Evolutionary conservation across 2,113 vertebrate species (phyloP), one percentile per base, ranked within the genome.

Genomic region (Archocentrus centrarchus): DNA sequence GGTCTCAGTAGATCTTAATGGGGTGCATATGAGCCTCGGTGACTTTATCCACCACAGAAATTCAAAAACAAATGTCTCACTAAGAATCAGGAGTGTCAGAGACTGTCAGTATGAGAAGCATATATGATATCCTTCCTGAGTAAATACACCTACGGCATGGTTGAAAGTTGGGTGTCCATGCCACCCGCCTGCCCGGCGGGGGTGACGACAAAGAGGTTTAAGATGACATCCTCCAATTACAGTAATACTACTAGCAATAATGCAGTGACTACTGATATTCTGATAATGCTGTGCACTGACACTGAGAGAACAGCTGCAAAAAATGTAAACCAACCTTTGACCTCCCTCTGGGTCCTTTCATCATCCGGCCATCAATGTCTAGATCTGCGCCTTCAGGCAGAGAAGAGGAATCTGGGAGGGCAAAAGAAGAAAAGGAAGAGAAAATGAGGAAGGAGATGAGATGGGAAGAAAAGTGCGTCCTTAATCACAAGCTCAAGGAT

Each of bases 381-480:
- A 94, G 79, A 3, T 96, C 95, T 6, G 93, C 93, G 57, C 90
- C 94, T n/a, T 95, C 94, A 47, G 93, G 83, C 53, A 89, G 39
- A 35, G 92, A 88, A 47, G 92, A 86, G 7, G 92, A 82, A 66
- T 94, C 94, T 95, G 84, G 27, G 0, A 53, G 47, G 58, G 64
- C 39, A 20, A 63, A 50, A 27, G 32, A 70, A 13, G n/a, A 70
- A 3, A 53, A 13, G 7, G n/a, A 17, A 14, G 1, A 17, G 27
- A 2, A 3, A 18, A 22, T 1, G 3, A 37, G 62, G 13, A 39
- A 64, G 32, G 32, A 18, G 9, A 80, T 27, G 37, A 70, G 66
- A 70, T 70, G 24, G 5, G 44, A 47, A 15, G 44, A 47, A 6
- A 47, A 44, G 41, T 44, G 11, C 11, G 11, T 7, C 35, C 35